Percentiles rank a stretch among this genome's conserved stretches.
Evolutionary conservation across 2,113 vertebrate species (phyloP).

Genomic region (Arizona elegans): DNA sequence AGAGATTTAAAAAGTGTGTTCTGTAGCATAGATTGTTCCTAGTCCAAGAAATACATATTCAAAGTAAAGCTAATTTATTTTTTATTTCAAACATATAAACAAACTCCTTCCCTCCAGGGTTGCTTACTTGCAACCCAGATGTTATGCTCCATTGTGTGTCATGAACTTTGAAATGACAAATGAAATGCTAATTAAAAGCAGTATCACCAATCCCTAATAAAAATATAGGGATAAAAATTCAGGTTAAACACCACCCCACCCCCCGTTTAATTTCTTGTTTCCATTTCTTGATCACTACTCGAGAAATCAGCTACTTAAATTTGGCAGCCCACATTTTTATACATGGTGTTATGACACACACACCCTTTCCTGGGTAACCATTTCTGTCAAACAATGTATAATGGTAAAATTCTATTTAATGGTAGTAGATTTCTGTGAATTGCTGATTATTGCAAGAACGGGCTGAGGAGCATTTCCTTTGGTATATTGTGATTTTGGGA

Average conservation of each 20-base stretch:
- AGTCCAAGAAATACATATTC: not conserved
- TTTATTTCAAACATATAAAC: not conserved
- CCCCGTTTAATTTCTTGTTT: not conserved
- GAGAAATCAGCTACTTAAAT: not conserved
- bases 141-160: not conserved
- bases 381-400: not conserved
- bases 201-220: not conserved
- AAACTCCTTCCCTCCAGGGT: not conserved
- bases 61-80: not conserved
- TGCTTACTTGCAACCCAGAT: not conserved
- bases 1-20: not conserved
- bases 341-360: not conserved
- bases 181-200: not conserved
- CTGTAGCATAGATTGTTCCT: not conserved
- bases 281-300: not conserved
- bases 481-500: not conserved
- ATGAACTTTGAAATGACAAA: not conserved
- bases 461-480: not conserved
- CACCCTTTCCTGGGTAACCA: not conserved
- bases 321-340: not conserved
- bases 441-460: no score
- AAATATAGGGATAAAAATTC: not conserved
- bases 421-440: not conserved
- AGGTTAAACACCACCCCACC: not conserved
- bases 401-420: not conserved